Conservation (phyloP, 2,888 invertebrate species). For the Laothoe populi region DNA sequence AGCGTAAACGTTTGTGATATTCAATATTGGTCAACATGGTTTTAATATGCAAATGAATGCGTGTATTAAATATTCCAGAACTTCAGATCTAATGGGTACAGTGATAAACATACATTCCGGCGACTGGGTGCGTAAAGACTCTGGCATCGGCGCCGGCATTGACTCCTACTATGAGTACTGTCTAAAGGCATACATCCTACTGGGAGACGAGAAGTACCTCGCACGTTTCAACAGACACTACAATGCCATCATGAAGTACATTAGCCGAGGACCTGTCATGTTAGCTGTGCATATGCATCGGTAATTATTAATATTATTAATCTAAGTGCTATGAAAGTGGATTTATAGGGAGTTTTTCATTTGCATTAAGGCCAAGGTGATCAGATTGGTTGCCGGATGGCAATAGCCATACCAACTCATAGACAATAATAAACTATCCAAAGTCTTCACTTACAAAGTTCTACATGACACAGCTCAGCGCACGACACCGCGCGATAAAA, state of each 20-base stretch:
- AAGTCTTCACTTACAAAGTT: too few relatives aligned
- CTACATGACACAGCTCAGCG: too few relatives aligned
- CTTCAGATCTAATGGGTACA: slow-evolving; percentile 97
- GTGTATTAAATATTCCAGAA: slow-evolving; percentile 51
- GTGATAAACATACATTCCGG: slow-evolving; percentile 99
- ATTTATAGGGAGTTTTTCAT: too few relatives aligned
- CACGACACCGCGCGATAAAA: too few relatives aligned
- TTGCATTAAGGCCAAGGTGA: too few relatives aligned
- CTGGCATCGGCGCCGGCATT: slow-evolving; percentile 99
- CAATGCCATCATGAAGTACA: slow-evolving; percentile 98
- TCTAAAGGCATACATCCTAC: slow-evolving; percentile 97
- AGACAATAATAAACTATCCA: too few relatives aligned
- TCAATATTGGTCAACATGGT: too few relatives aligned
- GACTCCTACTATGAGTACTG: slow-evolving; percentile 99
- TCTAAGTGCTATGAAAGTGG: too few relatives aligned
- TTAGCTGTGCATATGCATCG: slow-evolving; percentile 98
- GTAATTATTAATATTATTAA: slow-evolving; percentile 46
- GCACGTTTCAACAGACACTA: slow-evolving; percentile 98
- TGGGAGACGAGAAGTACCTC: slow-evolving; percentile 97
- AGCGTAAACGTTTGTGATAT: too few relatives aligned
- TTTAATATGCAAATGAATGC: background rate
- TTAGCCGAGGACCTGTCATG: slow-evolving; percentile 97
- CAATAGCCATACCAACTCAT: too few relatives aligned
- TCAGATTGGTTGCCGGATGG: too few relatives aligned
- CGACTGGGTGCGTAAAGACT: slow-evolving; percentile 98